A percentile compares a stretch with the other conserved stretches of the same genome.
phyloP scores from a whole-genome alignment of 2,888 invertebrate genomes.

The Plagiodera versicolora region DNA sequence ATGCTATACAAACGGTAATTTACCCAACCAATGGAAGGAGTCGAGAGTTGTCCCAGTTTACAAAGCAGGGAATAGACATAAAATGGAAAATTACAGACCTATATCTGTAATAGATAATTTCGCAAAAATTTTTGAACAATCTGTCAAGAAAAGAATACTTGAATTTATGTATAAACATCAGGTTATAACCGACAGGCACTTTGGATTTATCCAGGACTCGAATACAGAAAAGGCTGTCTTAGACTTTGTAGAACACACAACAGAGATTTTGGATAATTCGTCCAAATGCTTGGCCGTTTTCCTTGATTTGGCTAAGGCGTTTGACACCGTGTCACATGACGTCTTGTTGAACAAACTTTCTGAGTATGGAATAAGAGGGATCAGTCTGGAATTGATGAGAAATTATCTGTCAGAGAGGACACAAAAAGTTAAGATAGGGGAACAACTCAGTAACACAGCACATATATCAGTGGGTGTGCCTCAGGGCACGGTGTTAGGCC shows the following conservation, averaged over 20 bases:
- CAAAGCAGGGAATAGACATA: background rate
- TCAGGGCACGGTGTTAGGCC: conserved; percentile 11
- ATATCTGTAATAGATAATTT: conserved; percentile 2
- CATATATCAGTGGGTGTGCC: conserved; percentile 9
- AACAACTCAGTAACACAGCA: background rate
- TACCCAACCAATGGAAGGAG: conserved; percentile 1
- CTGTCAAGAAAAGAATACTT: background rate
- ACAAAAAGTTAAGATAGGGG: conserved; percentile 1
- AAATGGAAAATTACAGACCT: background rate
- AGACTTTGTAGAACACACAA: conserved; percentile 1
- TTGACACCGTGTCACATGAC: conserved; percentile 2
- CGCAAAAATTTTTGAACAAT: conserved; percentile 1
- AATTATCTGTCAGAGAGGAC: background rate
- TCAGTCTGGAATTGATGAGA: background rate
- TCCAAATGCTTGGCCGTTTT: conserved; percentile 1
- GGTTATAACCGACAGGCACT: background rate
- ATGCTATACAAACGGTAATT: background rate
- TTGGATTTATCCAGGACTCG: background rate
- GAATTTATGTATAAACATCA: background rate
- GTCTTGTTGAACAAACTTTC: background rate
- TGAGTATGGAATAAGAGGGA: background rate
- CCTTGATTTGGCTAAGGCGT: background rate
- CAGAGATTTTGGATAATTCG: background rate
- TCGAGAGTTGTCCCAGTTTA: background rate
- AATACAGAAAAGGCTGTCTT: background rate